Base-by-base conservation (phyloP, 2,888 invertebrate species). In the Pimpla rufipes region DNA sequence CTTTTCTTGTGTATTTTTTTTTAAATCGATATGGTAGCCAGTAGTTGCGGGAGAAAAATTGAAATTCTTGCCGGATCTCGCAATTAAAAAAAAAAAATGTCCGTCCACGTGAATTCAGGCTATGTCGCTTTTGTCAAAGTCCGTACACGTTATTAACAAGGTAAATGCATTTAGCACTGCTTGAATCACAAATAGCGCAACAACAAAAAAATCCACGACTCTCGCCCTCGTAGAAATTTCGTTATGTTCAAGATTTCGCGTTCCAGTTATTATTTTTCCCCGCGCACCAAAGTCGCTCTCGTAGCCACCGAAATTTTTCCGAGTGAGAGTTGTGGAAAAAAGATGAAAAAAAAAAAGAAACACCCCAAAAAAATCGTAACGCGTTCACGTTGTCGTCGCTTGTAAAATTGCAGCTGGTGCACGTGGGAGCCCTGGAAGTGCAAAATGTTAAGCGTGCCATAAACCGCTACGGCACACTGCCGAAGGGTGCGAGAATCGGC, bases 401-500 rank as follows among this genome's bases (percentile, higher is more conserved):
- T n/a, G 18, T 18, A 47, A 84, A 81, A 29, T 91, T 90, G 64
- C 91, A 93, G 94, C 95, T 95, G 88, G 96, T 97, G 42, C 97
- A 97, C 89, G 97, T 98, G 85, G 98, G 98, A 74, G 98, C 98
- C 23, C 94, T 99, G 88, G 99, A 99, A 94, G 98, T 98, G 86
- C 98, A 98, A 94, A 99, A 99, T 94, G 98, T 99, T 71, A 97
- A 98, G 91, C 96, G 98, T 87, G 98, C 98, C 62, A 98, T 98
- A 87, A 98, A 98, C 93, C 96, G 98, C 35, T 99, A 99, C 93
- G 99, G 99, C 18, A 99, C 99, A 10, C 94, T 99, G 90, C 99
- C 99, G 0, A 99, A 99, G 94, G 98, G 97, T 66, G 98, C 98
- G 10, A 95, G 99, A 86, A 99, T 99, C 89, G 99, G 99, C 40